Evolutionary conservation across 2,113 vertebrate species (phyloP), one percentile per base, ranked within the genome.

Genomic region (Phrynocephalus versicolor): DNA sequence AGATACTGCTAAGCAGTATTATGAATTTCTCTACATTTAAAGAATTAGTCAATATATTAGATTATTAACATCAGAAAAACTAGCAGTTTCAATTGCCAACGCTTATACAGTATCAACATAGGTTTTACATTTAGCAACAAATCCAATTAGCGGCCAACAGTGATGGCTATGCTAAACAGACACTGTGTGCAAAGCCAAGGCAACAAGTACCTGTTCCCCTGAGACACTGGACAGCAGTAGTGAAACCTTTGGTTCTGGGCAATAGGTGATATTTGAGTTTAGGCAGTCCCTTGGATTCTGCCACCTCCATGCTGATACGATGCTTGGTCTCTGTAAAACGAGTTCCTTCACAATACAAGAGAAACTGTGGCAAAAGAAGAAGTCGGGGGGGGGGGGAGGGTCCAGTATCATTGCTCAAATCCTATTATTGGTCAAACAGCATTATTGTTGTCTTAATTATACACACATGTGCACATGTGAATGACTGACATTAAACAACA

Each of bases 261-360:
- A 99, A 93, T 80, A 99, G 96, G 94, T 99, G 98, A 91, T 99
- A 97, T 93, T 99, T 99, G 90, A 99, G 97, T 75, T 96, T 96
- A 23, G 98, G 98, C 79, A 99, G 91, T 72, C 99, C 98, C 96
- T 99, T 99, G 82, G 97, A 97, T 82, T 98, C 97, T 1, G 99
- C 99, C 58, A 99, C 98, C 93, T 99, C 97, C 98, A 99, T 99
- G 74, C 98, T 99, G 95, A 99, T 97, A 27, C 98, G 96, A 91
- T 99, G 99, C 93, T 99, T 99, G 85, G 97, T 97, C 96, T 99
- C 98, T 0, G 99, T 99, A 88, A 99, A 99, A 90, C 98, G 97
- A 10, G 99, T 99, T 67, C 99, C 99, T 91, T 99, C 98, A 6
- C 98, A 99, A 91, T 99, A 99, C 89, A 99, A 94, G 79, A 99